Conservation (phyloP, 2,797 vertebrate genomes). For the Gymnoscopelus microlampas region DNA sequence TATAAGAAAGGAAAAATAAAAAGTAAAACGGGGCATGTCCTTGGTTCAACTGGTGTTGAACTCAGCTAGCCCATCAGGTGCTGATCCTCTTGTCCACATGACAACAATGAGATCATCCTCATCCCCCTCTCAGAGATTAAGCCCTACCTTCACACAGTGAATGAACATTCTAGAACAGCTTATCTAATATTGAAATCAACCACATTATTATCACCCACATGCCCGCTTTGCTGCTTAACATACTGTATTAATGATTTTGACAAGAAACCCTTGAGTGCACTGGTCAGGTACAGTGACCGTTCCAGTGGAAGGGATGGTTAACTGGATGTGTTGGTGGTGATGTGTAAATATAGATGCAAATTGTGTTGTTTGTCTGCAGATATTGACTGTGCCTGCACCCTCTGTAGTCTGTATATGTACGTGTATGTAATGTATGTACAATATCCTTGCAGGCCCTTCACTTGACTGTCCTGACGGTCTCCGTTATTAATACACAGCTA, state of each 20-base stretch:
- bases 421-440: not conserved
- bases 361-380: conserved; percentile 10
- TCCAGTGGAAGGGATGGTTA: conserved; percentile 20
- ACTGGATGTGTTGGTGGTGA: conserved; percentile 23
- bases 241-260: conserved; percentile 12
- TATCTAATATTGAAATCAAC: not conserved
- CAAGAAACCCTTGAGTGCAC: conserved; percentile 19
- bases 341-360: conserved; percentile 48
- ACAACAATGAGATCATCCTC: conserved; percentile 38
- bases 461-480: conserved; percentile 1
- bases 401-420: not conserved
- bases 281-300: conserved; percentile 34
- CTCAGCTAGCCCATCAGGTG: not conserved
- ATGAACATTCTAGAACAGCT: conserved; percentile 41
- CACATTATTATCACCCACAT: not conserved
- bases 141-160: not conserved
- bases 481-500: conserved; percentile 12
- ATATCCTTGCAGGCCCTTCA: not conserved
- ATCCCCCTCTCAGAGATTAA: conserved; percentile 40
- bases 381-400: conserved; percentile 7
- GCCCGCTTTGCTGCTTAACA: not conserved
- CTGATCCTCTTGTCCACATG: conserved; percentile 21
- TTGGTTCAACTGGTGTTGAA: conserved; percentile 4
- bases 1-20: not conserved
- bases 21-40: not conserved